Evolutionary conservation across 2,113 vertebrate genomes (phyloP), one percentile per base, ranked within the genome.

Genomic region (Vulpes lagopus): DNA sequence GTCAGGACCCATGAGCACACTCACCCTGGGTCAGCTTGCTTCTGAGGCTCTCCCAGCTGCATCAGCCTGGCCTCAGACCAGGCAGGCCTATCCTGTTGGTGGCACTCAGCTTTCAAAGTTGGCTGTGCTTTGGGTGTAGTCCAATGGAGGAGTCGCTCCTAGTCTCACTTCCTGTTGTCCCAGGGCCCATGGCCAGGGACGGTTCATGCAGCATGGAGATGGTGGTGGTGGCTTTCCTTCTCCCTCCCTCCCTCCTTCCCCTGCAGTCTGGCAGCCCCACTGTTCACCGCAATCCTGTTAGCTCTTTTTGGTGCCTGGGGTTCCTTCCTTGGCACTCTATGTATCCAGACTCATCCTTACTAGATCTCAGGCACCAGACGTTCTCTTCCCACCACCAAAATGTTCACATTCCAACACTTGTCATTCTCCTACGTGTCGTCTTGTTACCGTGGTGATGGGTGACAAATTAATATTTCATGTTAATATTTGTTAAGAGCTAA

Each of bases 331-430:
- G 60, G 30, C 12, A 35, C 16, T 62, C 32, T 84, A 20, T 84
- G 25, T 43, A 65, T 49, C 49, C 16, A 60, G 35, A 73, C 0
- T 19, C 27, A 81, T 81, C 38, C 20, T 93, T 76, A 2, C 20
- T 86, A 38, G 35, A 20, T 87, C 53, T 87, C 64, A 76, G 81
- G 16, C 59, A 96, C 65, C 25, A 78, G 55, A 84, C 43, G 43
- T 92, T 94, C 74, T 93, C n/a, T 95, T 60, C 20, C 12, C 49
- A 55, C 32, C 38, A 76, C 60, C 22, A 32, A 74, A 91, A 51
- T 60, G n/a, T 57, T 88, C 32, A 74, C 11, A 11, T 79, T 91
- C 79, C 17, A 19, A 90, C 74, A 55, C 6, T 17, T 82, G 20
- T 83, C 20, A 65, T 93, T 95, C 79, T 78, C 62, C 90, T 30